phyloP scores from a whole-genome alignment of 2,113 vertebrate genomes.

The Hyperopisus bebe region DNA sequence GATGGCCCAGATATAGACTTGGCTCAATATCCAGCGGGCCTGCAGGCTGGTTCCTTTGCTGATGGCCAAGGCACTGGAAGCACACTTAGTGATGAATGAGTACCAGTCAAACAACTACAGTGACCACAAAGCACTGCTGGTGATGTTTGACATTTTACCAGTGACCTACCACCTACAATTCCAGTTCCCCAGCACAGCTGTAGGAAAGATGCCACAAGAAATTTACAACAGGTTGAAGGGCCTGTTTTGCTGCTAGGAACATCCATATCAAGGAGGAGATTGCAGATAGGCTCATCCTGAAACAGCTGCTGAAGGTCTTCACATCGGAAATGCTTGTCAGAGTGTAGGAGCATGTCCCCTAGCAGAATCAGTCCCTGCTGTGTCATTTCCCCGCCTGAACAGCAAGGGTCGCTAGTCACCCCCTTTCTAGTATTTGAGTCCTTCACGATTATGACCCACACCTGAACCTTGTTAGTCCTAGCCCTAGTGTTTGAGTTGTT shows the following conservation, averaged over 20 bases:
- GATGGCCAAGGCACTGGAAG: not conserved
- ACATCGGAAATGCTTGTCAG: not conserved
- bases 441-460: not conserved
- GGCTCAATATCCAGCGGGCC: not conserved
- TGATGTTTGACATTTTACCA: not conserved
- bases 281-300: not conserved
- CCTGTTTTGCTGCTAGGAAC: not conserved
- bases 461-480: not conserved
- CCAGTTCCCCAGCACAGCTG: not conserved
- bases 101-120: not conserved
- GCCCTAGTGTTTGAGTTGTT: not conserved
- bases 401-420: fast-evolving
- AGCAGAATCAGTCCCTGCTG: not conserved
- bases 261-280: not conserved
- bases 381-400: not conserved
- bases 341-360: not conserved
- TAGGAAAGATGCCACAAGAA: not conserved
- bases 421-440: not conserved
- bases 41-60: not conserved
- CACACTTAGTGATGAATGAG: not conserved
- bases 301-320: not conserved
- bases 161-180: not conserved
- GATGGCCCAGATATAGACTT: not conserved
- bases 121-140: not conserved
- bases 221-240: not conserved